Evolutionary conservation across 2,797 vertebrate genomes (phyloP), one percentile per base, ranked within the genome.

Genomic region (Hoplostethus mediterraneus): DNA sequence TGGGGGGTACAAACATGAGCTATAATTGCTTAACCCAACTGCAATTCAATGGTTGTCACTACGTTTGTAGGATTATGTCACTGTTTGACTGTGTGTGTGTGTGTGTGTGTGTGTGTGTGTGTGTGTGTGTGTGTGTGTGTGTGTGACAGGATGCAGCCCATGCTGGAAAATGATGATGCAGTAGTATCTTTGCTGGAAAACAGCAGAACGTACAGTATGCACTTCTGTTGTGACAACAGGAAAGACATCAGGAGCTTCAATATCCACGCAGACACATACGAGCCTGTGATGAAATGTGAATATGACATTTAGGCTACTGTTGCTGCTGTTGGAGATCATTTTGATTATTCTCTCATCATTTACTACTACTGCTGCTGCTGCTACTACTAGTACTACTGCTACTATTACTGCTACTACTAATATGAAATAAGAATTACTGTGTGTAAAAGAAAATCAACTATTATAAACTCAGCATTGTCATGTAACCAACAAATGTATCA

Each of bases 61-160:
- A 55, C 16, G 4, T 84, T 31, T 68, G 67, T 69, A 10, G 73
- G 81, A 88, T 92, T 89, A 85, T 77, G 75, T 81, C 55, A 53
- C 59, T 67, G 55, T 77, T 67, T 65, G 53, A 55, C 48, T 63
- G 5, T 56, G 14, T 7, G 25, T 53, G 60, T 28, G 48, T 63
- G 49, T 52, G 30, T 58, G 55, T 33, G 40, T 59, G 49, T 14
- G 53, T 52, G 42, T 48, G 65, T 51, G 62, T 57, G 60, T 53
- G 44, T 40, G 63, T 42, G 68, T 17, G 56, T 49, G 67, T 13
- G 57, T 33, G 62, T 13, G 61, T 56, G 67, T 38, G 48, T 25
- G 59, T 28, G 13, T 36, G 64, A 69, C 31, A 33, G 28, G 45
- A 72, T 60, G 36, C 45, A 47, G 45, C 16, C 45, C 38, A 44